These are phyloP conservation scores for Laticauda laticaudata DNA, from an alignment of 2,113 vertebrate species.

Conservation along the genomic window DNA sequence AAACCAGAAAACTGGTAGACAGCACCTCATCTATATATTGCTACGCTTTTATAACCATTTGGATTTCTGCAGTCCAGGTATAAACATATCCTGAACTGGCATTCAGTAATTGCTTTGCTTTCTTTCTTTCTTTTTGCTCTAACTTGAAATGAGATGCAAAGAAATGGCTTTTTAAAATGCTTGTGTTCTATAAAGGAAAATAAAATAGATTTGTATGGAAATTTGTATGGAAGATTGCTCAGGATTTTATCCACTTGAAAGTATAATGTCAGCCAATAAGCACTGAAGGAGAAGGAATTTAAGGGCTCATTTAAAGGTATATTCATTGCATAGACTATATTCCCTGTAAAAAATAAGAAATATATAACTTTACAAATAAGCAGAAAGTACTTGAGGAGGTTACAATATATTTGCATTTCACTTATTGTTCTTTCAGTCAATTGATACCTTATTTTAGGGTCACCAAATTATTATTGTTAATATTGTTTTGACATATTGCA, in stretches of 20 bases:
- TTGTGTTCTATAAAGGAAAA: background rate
- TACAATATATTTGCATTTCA: background rate
- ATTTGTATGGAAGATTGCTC: background rate
- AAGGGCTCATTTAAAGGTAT: background rate
- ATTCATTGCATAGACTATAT: background rate
- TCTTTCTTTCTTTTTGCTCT: background rate
- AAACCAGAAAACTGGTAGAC: background rate
- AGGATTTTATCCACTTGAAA: constrained; percentile 7
- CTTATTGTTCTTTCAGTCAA: background rate
- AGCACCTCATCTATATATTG: background rate
- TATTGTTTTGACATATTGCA: background rate
- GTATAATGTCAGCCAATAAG: constrained; percentile 1
- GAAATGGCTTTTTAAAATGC: background rate
- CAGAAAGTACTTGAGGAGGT: background rate
- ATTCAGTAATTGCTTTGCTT: background rate
- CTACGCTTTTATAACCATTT: background rate
- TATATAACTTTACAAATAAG: background rate
- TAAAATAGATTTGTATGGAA: constrained; percentile 15
- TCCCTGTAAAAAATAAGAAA: background rate
- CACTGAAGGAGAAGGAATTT: background rate
- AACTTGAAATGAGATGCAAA: constrained; percentile 26
- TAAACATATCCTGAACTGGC: background rate
- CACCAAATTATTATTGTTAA: background rate
- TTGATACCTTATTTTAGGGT: background rate
- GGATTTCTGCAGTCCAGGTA: background rate